Base-by-base conservation (phyloP, 2,888 invertebrate genomes). In the Nymphalis c-album region DNA sequence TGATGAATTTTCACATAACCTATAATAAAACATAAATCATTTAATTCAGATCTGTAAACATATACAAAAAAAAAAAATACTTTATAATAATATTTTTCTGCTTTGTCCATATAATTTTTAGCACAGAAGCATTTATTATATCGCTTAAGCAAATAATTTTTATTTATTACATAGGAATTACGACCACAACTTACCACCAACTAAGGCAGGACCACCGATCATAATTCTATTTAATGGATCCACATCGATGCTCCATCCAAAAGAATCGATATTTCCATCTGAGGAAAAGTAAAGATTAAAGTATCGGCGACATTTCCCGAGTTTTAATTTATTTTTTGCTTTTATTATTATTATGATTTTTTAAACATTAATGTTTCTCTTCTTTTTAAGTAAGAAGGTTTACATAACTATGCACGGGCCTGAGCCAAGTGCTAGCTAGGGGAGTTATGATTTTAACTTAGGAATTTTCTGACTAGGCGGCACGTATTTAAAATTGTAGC, bases 171-270 rank as follows among this genome's bases (percentile, higher is more conserved):
- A n/a, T n/a, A n/a, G n/a, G n/a, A n/a, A n/a, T 17, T 26, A 57
- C 4, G 3, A 55, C 17, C 2, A 17, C 7, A 1, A 40, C 63
- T 68, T 63, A 68, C 63, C 47, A 16, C 18, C n/a, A n/a, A 10
- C 0, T 57, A 58, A 26, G 18, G n/a, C 45, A 17, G 68, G 64
- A 18, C 57, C 45, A 10, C 61, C 64, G 16, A 64, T 50, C 17
- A 59, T 31, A 5, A 45, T 20, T 6, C 47, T 22, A 1, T 59
- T 55, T 4, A 18, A 2, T 17, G 8, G 13, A n/a, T 64, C 62
- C 2, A 64, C 46, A 22, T 62, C 16, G 8, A 68, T 51, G n/a
- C 58, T 68, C 68, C 68, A 68, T 13, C 68, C 68, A 22, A 68
- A 64, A 4, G 64, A 13, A 35, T 64, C 64, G 22, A 18, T 58